Evolutionary conservation across 2,113 vertebrate genomes (phyloP), one percentile per base, ranked within the genome.

Genomic region (Pygoscelis adeliae): DNA sequence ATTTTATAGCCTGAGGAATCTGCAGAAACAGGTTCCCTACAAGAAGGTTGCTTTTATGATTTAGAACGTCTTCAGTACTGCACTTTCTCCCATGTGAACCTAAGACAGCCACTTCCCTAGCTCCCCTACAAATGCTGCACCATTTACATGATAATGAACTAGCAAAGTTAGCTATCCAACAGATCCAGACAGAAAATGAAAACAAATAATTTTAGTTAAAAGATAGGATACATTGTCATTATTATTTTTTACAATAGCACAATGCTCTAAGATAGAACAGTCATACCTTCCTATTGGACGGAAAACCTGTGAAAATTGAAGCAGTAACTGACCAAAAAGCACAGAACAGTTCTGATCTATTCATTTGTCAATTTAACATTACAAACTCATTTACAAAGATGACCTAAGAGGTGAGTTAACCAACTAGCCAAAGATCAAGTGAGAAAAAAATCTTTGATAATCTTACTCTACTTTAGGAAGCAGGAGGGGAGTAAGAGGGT

Each of bases 1-100:
- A 30, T 42, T 61, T 71, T 80, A n/a, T 3, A 58, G 30, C 10
- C 38, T 9, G 18, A 13, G 5, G 19, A 83, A 71, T 18, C 11
- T 50, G 52, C 15, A 61, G 40, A 72, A 94, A 56, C 7, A 71
- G n/a, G 6, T 65, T 55, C 30, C n/a, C 26, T 46, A 40, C 3
- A 58, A 44, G 26, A 73, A 11, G 2, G 12, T 52, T 65, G n/a
- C 30, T 11, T 77, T 89, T 42, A 66, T 46, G 21, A 74, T 8
- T 6, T 5, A 36, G 12, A 22, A 53, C 11, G 22, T 55, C 32
- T 85, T 36, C 23, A 26, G 14, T 23, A 58, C n/a, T 17, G 14
- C 9, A 66, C 7, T 40, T 86, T 69, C 5, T 52, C 23, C 40
- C 18, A 15, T 1, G 1, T 0, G 10, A 72, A 11, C 9, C 11